Evolutionary conservation across 2,113 vertebrate genomes (phyloP), one percentile per base, ranked within the genome.

Genomic region (Oxygymnocypris stewartii): DNA sequence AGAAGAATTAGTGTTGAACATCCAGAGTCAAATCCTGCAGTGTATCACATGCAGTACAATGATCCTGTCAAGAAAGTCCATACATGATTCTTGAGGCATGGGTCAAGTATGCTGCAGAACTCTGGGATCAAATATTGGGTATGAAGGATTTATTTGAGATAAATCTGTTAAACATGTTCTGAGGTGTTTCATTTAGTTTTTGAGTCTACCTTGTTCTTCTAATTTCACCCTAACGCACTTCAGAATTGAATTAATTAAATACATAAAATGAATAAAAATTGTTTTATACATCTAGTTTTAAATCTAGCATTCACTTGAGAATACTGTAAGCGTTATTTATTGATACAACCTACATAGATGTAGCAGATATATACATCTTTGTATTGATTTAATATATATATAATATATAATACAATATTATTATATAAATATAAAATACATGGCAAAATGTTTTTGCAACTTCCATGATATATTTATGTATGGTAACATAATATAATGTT

Each of bases 1-100:
- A 57, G 37, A 59, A 54, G 18, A 65, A 57, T 16, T 92, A 47
- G 35, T 7, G 47, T 44, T 86, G 84, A 86, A 71, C 28, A 85
- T 49, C 74, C 25, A 63, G 20, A 79, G 75, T 37, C 40, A n/a
- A 85, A 37, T 40, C 35, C 23, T 40, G 35, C 54, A 4, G 4
- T 25, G 42, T 4, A 79, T 79, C 78, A 40, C 78, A 11, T 9
- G 6, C 42, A 4, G n/a, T 2, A 28, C 71, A 74, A n/a, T 42
- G 20, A 74, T 23, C 18, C 31, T 80, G 51, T 80, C 51, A 42
- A 8, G 3, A 28, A 76, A 25, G n/a, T 5, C 42, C 13, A 12
- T 3, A 6, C 25, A 23, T 28, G 42, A 47, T 8, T 49, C 11
- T 76, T 44, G n/a, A 75, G 74, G 10, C 71, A n/a, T 11, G 20